Evolutionary conservation across 2,888 invertebrate species (phyloP), one percentile per base, ranked within the genome.

Genomic region (Drosophila putrida): DNA sequence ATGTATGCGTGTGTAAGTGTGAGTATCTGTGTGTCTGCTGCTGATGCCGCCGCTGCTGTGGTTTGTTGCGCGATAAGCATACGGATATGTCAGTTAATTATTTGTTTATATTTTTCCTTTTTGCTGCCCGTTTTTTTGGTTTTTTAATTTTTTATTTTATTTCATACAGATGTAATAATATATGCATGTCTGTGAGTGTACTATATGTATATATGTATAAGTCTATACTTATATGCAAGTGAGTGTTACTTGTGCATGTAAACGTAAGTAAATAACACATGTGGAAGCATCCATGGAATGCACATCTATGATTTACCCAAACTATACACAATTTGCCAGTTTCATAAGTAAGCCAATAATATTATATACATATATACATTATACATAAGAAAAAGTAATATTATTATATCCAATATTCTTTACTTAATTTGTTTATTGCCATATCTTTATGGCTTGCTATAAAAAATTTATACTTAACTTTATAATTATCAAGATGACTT

Each of bases 51-150:
- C 74, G 76, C 67, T 75, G 88, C 72, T 86, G 88, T 82, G 88
- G 88, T 82, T 86, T 82, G 88, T 82, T 88, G 83, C 70, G 83
- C 89, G 85, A 85, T 89, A 85, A 89, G 89, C 89, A 85, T 89
- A 85, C 85, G 85, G 89, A 85, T 85, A 89, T 85, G 89, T 87
- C 85, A 85, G 88, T 88, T 89, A 89, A 87, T 89, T 85, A 85
- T 89, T 89, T 85, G 84, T 89, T 85, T 89, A 85, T 87, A 87
- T 84, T 88, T 81, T 78, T 77, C 76, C 73, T 61, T 75, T 70
- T 68, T 39, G 46, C 58, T 46, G 46, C 41, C 41, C 35, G 47
- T 71, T 59, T 65, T 65, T 61, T 50, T 61, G 35, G 20, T 36
- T 5, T 20, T 31, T 31, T 31, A 6, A 4, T 4, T 31, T 8